A percentile compares a stretch with the other conserved stretches of the same genome.
Conservation (phyloP, 2,888 invertebrate species). For the Strigamia transsilvanica region DNA sequence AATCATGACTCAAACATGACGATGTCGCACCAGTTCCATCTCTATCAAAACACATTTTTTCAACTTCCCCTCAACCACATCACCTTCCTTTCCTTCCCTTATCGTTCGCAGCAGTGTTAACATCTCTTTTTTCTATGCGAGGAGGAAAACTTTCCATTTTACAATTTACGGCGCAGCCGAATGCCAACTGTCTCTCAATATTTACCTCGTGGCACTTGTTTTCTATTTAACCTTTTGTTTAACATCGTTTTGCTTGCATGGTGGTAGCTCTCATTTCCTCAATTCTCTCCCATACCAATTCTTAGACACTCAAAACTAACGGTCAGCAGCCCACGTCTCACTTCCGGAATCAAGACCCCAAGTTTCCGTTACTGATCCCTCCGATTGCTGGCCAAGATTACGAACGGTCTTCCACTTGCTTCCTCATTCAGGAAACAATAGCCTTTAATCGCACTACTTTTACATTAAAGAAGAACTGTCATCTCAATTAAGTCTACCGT, state of each 20-base stretch:
- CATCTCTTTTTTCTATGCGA: background rate
- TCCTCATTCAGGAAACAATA: constrained; percentile 49
- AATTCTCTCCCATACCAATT: constrained; percentile 27
- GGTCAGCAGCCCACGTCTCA: constrained; percentile 36
- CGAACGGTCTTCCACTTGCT: constrained; percentile 43
- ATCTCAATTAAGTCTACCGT: background rate
- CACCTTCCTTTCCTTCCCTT: background rate
- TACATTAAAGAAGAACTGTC: constrained; percentile 16
- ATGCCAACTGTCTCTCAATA: background rate
- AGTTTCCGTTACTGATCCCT: constrained; percentile 48
- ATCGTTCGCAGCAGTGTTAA: background rate
- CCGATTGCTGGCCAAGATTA: constrained; percentile 47
- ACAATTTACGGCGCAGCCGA: too few relatives aligned
- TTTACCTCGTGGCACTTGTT: background rate
- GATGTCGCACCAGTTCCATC: constrained; percentile 39
- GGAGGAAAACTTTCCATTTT: background rate
- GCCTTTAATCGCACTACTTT: constrained; percentile 16
- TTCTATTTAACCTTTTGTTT: constrained; percentile 18
- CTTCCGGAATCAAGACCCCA: constrained; percentile 49
- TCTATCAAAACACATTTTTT: constrained; percentile 34
- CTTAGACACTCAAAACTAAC: constrained; percentile 44
- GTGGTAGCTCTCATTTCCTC: constrained; percentile 38
- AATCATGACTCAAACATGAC: constrained; percentile 40
- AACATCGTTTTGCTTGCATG: constrained; percentile 36
- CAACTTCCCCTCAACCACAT: background rate